Evolutionary conservation across 2,113 vertebrate genomes (phyloP).

Genomic region (Bucco capensis): DNA sequence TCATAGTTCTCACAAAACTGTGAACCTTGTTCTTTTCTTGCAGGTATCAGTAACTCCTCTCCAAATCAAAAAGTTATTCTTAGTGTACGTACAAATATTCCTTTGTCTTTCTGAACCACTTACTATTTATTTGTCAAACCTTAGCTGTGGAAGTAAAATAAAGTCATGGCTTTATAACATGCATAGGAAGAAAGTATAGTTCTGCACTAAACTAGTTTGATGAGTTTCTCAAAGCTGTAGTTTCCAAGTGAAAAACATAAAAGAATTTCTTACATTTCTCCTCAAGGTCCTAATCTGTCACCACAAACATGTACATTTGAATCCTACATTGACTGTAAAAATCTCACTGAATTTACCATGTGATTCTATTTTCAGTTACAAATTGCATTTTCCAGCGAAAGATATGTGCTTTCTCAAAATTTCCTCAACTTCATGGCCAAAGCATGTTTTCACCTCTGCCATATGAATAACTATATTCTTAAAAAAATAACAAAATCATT

Average conservation of each 20-base stretch:
- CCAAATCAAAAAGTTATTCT: slow-evolving; percentile 33
- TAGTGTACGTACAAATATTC: neutral
- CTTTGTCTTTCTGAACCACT: neutral
- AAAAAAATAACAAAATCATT: neutral
- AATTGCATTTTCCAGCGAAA: neutral
- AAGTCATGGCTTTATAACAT: neutral
- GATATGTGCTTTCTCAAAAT: neutral
- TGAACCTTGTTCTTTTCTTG: slow-evolving; percentile 22
- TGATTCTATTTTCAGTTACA: neutral
- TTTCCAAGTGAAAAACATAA: neutral
- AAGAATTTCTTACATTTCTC: neutral
- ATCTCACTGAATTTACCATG: neutral
- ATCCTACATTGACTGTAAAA: neutral
- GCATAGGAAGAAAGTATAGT: neutral
- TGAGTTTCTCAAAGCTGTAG: neutral
- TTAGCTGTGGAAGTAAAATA: neutral
- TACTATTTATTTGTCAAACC: neutral
- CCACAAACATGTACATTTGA: neutral
- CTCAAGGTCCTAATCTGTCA: neutral
- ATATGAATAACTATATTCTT: neutral
- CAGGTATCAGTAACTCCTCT: slow-evolving; percentile 26
- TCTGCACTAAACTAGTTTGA: neutral
- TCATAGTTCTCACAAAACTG: slow-evolving; percentile 11
- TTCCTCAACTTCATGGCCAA: neutral
- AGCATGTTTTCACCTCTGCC: neutral